Percentiles rank a stretch among this genome's conserved stretches.
Evolutionary conservation across 2,797 vertebrate genomes (phyloP).

Genomic region (Dicrostonyx torquatus): DNA sequence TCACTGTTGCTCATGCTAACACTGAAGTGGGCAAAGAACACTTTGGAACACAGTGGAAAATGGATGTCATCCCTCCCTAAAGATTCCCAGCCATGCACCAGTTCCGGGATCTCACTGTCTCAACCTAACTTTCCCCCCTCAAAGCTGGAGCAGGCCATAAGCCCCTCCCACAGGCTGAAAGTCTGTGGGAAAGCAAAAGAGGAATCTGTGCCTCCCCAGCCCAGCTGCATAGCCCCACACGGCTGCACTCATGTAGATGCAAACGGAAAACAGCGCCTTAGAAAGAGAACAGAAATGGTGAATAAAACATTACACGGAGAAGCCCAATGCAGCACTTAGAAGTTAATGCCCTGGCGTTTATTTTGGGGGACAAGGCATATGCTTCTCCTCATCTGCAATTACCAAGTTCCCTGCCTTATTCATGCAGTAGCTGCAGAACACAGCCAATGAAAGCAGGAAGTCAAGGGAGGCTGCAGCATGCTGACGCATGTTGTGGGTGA

Average conservation of each 20-base stretch:
- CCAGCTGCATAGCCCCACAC: not conserved
- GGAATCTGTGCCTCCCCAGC: not conserved
- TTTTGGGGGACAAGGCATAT: conserved; percentile 65
- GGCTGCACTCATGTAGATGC: not conserved
- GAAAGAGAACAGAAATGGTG: conserved; percentile 41
- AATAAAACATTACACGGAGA: conserved; percentile 74
- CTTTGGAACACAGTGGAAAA: not conserved
- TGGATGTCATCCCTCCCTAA: too few relatives aligned
- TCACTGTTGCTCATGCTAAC: not conserved
- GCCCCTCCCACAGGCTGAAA: not conserved
- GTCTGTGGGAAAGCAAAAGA: not conserved
- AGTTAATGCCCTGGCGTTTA: conserved; percentile 72
- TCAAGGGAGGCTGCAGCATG: conserved; percentile 11
- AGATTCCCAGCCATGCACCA: rapidly evolving
- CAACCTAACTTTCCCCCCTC: not conserved
- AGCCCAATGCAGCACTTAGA: conserved; percentile 62
- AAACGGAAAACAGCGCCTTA: conserved; percentile 52
- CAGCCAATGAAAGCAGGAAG: conserved; percentile 68
- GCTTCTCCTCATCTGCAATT: conserved; percentile 73
- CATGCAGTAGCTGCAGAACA: conserved; percentile 66
- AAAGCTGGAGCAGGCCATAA: not conserved
- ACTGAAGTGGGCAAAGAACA: not conserved
- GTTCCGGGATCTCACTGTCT: not conserved
- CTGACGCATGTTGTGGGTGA: conserved; percentile 66
- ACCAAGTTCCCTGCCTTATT: conserved; percentile 77